These are phyloP conservation scores for Gastrophryne carolinensis DNA, from an alignment of 2,797 vertebrate genomes.

Conservation along the genomic window DNA sequence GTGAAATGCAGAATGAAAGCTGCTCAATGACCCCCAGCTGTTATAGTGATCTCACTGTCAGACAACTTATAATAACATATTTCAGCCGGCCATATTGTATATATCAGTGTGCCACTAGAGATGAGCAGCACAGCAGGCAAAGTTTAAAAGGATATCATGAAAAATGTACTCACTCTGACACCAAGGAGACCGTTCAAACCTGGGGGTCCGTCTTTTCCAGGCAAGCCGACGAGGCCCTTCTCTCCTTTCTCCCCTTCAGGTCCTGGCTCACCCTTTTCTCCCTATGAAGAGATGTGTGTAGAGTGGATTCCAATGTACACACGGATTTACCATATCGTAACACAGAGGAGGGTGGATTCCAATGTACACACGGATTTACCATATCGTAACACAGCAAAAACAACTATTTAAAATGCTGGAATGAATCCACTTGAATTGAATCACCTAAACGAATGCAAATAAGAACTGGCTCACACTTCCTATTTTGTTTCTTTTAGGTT, in stretches of 20 bases:
- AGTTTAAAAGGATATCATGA: background rate
- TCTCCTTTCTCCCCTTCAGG: slow-evolving; percentile 86
- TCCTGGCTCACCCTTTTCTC: slow-evolving; percentile 91
- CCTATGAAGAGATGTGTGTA: slow-evolving; percentile 67
- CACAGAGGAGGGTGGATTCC: no score
- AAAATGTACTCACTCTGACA: slow-evolving; percentile 79
- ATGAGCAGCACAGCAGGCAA: background rate
- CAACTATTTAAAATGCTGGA: no score
- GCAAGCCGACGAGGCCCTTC: slow-evolving; percentile 84
- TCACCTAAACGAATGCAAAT: no score
- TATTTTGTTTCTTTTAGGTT: no score
- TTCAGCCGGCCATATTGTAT: background rate
- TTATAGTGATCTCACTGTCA: background rate
- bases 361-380: background rate
- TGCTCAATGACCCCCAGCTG: background rate
- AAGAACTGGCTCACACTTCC: no score
- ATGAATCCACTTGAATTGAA: no score
- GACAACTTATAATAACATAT: background rate
- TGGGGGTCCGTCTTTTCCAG: slow-evolving; percentile 85
- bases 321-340: background rate
- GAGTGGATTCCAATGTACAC: background rate
- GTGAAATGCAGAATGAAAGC: background rate
- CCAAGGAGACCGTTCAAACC: slow-evolving; percentile 84
- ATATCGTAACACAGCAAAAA: no score
- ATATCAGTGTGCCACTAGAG: background rate